Evolutionary conservation across 2,888 invertebrate genomes (phyloP).

Genomic region (Pheosia gnoma): DNA sequence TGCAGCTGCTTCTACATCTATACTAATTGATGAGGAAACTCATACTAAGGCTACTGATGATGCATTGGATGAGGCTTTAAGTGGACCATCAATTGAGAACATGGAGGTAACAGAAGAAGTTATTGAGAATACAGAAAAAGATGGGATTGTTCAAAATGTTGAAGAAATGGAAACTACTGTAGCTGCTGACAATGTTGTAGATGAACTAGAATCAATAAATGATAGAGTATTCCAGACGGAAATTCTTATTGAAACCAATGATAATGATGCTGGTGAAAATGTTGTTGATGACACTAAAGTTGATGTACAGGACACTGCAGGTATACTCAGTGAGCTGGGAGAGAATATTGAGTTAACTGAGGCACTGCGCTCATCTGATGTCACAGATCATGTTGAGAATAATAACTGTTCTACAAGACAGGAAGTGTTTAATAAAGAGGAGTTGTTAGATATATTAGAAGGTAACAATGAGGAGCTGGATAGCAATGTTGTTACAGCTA

Average conservation of each 20-base stretch:
- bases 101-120: neutral
- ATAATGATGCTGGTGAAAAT: constrained; percentile 51
- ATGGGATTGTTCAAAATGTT: constrained; percentile 11
- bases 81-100: neutral
- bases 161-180: constrained; percentile 28
- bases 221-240: constrained; percentile 73
- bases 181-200: constrained; percentile 39
- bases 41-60: constrained; percentile 12
- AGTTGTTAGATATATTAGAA: constrained; percentile 73
- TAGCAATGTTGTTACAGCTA: constrained; percentile 29
- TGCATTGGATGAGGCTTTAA: constrained; percentile 2
- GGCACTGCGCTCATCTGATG: constrained; percentile 66
- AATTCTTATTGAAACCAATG: constrained; percentile 70
- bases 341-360: constrained; percentile 75
- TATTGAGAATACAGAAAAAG: neutral
- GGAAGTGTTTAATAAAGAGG: constrained; percentile 78
- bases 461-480: constrained; percentile 64
- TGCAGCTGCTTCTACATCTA: constrained; percentile 12
- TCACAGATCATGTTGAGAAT: constrained; percentile 63
- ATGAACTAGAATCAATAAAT: constrained; percentile 26
- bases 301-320: constrained; percentile 48
- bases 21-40: constrained; percentile 14
- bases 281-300: constrained; percentile 33
- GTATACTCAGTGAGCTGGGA: constrained; percentile 66
- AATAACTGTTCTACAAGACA: constrained; percentile 64